Evolutionary conservation across 2,888 invertebrate species (phyloP), one percentile per base, ranked within the genome.

Genomic region (Julus scandinavius): DNA sequence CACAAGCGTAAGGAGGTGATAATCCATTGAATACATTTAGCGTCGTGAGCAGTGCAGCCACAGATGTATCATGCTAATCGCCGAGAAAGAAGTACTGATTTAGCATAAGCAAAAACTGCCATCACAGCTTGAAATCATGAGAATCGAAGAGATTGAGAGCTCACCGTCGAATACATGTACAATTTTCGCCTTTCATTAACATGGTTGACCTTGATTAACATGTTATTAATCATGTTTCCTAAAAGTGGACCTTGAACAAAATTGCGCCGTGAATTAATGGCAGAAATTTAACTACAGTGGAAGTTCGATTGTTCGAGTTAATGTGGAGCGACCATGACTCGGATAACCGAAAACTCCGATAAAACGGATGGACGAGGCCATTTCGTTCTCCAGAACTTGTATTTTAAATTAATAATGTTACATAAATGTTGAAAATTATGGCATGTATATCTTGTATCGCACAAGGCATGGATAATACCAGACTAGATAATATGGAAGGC

Each of bases 1-100:
- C 94, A n/a, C 94, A 94, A 49, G 94, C 94, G 90, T 95, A 96
- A 38, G 93, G 93, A 0, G 96, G 96, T 13, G 89, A 2, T 40
- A 87, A 38, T 20, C 38, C 40, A 29, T 87, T 87, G 58, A 58
- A 50, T 20, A 87, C 63, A 54, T n/a, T 58, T 15, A 87, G 29
- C 58, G 63, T 5, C 2, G 2, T 63, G 50, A 87, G 41, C 15
- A 87, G 29, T 15, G 87, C 54, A 40, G 87, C 38, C n/a, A 87
- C 38, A 38, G 38, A 50, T 58, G 87, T 87, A 38, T 87, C 87
- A 58, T 87, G 87, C 87, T 87, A 41, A 58, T 40, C 11, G 50
- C 3, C 13, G 3, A 20, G 54, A 54, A 50, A 83, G 40, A 29
- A 17, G 20, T 29, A 29, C 29, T 1, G 13, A 40, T 29, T 83